Conservation (phyloP, 2,888 invertebrate genomes). For the Venusia cambrica region DNA sequence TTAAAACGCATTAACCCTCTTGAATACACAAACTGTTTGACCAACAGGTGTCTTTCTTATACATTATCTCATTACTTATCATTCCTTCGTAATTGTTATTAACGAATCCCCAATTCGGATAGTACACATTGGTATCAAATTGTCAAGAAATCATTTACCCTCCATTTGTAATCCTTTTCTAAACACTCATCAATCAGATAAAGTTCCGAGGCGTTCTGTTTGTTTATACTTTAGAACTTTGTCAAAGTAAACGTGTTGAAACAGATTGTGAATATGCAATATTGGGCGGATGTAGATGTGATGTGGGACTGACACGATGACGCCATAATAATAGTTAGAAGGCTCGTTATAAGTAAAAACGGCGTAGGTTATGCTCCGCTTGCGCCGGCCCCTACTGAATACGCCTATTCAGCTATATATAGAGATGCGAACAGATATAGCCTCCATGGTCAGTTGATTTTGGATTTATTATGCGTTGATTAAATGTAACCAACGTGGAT, state of each 20-base stretch:
- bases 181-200: constrained; percentile 35
- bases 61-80: constrained; percentile 38
- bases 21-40: constrained; percentile 44
- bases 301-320: constrained; percentile 74
- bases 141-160: constrained; percentile 68
- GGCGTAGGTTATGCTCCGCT: constrained; percentile 68
- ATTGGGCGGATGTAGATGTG: constrained; percentile 72
- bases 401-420: constrained; percentile 62
- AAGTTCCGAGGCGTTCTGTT: constrained; percentile 37
- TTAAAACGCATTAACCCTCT: constrained; percentile 67
- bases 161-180: constrained; percentile 61
- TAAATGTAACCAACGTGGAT: constrained; percentile 28
- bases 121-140: constrained; percentile 64
- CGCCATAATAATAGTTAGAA: constrained; percentile 72
- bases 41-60: constrained; percentile 29
- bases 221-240: constrained; percentile 44
- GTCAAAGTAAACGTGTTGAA: constrained; percentile 42
- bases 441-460: constrained; percentile 44
- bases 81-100: constrained; percentile 61
- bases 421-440: constrained; percentile 40
- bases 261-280: constrained; percentile 61
- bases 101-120: constrained; percentile 54
- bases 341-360: constrained; percentile 74
- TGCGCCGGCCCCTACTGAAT: constrained; percentile 54
- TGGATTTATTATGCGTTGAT: constrained; percentile 31